Evolutionary conservation across 1,140 invertebrate species (phyloP).

Genomic region (Hycleus phaleratus): DNA sequence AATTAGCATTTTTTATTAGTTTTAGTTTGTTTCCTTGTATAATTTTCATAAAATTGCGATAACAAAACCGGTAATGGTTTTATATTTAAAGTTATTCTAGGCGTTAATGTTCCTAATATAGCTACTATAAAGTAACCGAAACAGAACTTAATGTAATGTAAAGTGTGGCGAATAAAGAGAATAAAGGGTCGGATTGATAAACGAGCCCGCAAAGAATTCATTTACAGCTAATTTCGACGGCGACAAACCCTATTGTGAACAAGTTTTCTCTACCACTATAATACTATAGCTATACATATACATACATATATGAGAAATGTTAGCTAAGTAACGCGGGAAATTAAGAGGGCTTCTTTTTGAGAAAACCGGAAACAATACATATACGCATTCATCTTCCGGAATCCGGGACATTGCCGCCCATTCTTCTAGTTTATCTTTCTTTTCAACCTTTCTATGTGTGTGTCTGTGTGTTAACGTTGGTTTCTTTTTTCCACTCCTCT

Average conservation of each 20-base stretch:
- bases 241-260: conserved; percentile 34
- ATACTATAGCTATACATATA: neutral
- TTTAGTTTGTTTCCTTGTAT: too few relatives aligned
- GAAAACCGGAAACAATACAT: conserved; percentile 40
- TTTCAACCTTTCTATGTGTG: too few relatives aligned
- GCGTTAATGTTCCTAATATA: conserved; percentile 3
- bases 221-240: conserved; percentile 37
- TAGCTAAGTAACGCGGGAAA: conserved; percentile 40
- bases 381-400: conserved; percentile 41
- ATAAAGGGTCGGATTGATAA: conserved; percentile 33
- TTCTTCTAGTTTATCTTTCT: too few relatives aligned
- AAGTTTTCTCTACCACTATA: conserved; percentile 19
- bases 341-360: conserved; percentile 40
- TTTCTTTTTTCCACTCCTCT: too few relatives aligned
- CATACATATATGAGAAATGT: conserved; percentile 24
- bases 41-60: neutral
- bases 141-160: conserved; percentile 15
- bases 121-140: conserved; percentile 10
- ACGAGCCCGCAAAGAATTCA: conserved; percentile 37
- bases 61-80: conserved; percentile 8
- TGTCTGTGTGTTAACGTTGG: too few relatives aligned
- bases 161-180: conserved; percentile 22
- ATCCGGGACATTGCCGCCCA: too few relatives aligned
- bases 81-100: conserved; percentile 1
- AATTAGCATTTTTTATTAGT: too few relatives aligned